A percentile compares a stretch with the other conserved stretches of the same genome.
phyloP scores from a whole-genome alignment of 2,797 vertebrate species.

The Austrolebias charrua region DNA sequence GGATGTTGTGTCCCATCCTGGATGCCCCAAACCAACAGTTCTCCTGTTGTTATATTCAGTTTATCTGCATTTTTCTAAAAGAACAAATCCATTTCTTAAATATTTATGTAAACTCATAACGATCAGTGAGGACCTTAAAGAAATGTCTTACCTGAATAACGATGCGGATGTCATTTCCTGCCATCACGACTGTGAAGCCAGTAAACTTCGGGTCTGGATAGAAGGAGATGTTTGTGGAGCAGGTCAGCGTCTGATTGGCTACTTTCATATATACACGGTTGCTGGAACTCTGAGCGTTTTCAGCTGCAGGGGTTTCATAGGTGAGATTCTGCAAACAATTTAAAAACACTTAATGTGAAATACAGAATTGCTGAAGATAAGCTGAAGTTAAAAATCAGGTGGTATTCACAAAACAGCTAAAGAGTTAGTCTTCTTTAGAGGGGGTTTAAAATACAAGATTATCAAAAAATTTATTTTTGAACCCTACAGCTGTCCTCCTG shows the following conservation, averaged over 20 bases:
- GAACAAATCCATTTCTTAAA: slow-evolving; percentile 11
- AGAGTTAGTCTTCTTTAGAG: too few relatives aligned
- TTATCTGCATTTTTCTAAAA: slow-evolving; percentile 86
- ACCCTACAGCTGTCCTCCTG: too few relatives aligned
- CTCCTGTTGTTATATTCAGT: slow-evolving; percentile 78
- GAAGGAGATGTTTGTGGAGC: slow-evolving; percentile 74
- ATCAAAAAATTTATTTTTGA: too few relatives aligned
- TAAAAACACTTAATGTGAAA: neutral
- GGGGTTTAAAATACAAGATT: too few relatives aligned
- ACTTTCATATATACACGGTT: slow-evolving; percentile 72
- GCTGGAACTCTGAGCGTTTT: neutral
- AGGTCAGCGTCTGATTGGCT: slow-evolving; percentile 76
- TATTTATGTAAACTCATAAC: neutral
- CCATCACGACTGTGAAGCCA: slow-evolving; percentile 64
- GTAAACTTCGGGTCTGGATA: slow-evolving; percentile 84
- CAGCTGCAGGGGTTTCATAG: slow-evolving; percentile 36
- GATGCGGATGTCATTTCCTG: slow-evolving; percentile 24
- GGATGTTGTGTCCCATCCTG: slow-evolving; percentile 27
- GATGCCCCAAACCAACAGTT: slow-evolving; percentile 78
- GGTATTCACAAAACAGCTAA: too few relatives aligned
- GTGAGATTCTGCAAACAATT: slow-evolving; percentile 44
- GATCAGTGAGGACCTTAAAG: too few relatives aligned
- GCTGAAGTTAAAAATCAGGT: too few relatives aligned
- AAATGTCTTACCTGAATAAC: slow-evolving; percentile 64
- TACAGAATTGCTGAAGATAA: too few relatives aligned